Base-by-base conservation (phyloP, 2,113 vertebrate genomes). In the Parotia lawesii region DNA sequence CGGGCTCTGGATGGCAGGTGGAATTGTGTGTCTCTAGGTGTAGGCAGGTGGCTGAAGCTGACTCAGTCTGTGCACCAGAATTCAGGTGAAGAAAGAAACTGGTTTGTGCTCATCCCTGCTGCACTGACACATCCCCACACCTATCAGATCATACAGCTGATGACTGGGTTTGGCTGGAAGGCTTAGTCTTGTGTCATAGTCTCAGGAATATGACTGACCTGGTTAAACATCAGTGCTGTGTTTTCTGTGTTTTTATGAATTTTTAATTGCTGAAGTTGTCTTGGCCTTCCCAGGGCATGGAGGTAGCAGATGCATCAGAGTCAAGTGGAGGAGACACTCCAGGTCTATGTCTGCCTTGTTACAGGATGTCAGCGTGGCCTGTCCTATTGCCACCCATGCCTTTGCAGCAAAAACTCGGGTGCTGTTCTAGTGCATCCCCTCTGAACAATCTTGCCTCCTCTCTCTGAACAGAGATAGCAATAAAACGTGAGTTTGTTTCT, bases 401-500 rank as follows among this genome's bases (percentile, higher is more conserved):
- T 90, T 70, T 93, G 88, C 72, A 93, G 79, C 90, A 84, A 80
- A 95, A 84, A 25, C 51, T 77, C 65, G 93, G 86, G 14, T 92
- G 79, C 75, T 62, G 28, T 84, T 80, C 33, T 93, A 90, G 79
- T 78, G 69, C 80, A 81, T 73, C 79, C 72, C 44, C 72, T 77
- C 69, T 84, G 83, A 85, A 64, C 67, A 91, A 42, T 91, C 71
- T 90, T 93, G 54, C 56, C 61, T 93, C 24, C 51, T 94, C 60
- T 73, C 62, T 86, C 69, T 96, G 80, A 90, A 79, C 65, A 86
- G 75, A 88, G 51, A 70, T 89, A 93, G 88, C 72, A 84, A 37
- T 92, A 77, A 92, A 93, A 86, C 75, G 61, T 92, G 95, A 95
- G 86, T 80, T 93, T 88, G n/a, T 58, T 93, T 92, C 76, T 71